Conservation (phyloP, 1,140 invertebrate species). For the Brachionus angularis region DNA sequence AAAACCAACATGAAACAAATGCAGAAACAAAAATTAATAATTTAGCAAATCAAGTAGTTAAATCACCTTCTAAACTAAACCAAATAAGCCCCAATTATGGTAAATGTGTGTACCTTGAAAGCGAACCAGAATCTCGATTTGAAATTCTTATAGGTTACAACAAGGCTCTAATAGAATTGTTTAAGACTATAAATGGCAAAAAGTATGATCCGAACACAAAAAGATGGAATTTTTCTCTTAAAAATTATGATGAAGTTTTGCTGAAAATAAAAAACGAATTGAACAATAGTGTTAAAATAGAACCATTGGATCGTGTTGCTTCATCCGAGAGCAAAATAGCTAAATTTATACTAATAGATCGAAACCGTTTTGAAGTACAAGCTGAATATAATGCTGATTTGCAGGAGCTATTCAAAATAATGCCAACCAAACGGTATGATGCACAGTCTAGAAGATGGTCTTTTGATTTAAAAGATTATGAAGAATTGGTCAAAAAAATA, state of each 20-base stretch:
- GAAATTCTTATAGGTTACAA: constrained; percentile 34
- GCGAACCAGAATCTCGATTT: constrained; percentile 1
- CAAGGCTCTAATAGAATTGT: constrained; percentile 36
- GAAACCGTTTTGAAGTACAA: constrained; percentile 39
- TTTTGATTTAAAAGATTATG: constrained; percentile 34
- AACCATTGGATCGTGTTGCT: constrained; percentile 19
- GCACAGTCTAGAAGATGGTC: constrained; percentile 24
- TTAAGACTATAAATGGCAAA: constrained; percentile 6
- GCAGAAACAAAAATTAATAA: too few species aligned
- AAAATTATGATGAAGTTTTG: constrained; percentile 29
- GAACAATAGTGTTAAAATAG: background rate
- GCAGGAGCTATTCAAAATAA: constrained; percentile 31
- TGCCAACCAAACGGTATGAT: constrained; percentile 6
- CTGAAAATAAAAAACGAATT: background rate
- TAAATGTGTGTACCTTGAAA: constrained; percentile 30
- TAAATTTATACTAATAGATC: constrained; percentile 22
- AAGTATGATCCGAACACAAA: constrained; percentile 40
- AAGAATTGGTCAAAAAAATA: constrained; percentile 19
- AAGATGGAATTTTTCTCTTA: constrained; percentile 28
- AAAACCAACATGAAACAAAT: constrained; percentile 14
- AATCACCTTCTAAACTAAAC: too few species aligned
- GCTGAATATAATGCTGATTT: constrained; percentile 22
- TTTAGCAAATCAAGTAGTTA: too few species aligned
- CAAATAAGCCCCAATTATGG: constrained; percentile 6
- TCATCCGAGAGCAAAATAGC: background rate